Conservation (phyloP, 2,113 vertebrate species). For the Otus sunia region DNA sequence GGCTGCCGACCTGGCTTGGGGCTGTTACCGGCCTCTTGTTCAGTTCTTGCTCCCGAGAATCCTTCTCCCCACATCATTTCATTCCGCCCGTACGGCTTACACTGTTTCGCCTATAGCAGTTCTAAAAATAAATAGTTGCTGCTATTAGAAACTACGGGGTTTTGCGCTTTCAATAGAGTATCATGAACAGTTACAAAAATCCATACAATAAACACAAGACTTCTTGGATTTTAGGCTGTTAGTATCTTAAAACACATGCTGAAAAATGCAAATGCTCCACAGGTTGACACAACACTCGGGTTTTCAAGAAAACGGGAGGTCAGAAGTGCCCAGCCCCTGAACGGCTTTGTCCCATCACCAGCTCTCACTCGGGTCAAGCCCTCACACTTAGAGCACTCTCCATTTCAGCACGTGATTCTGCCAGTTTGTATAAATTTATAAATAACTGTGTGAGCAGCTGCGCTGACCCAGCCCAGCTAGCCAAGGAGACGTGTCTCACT, state of each 20-base stretch:
- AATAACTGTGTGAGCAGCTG: accelerated
- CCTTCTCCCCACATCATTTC: neutral
- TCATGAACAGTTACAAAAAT: neutral
- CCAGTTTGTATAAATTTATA: accelerated
- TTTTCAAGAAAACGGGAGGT: accelerated
- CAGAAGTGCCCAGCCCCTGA: too few relatives aligned
- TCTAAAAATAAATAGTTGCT: neutral
- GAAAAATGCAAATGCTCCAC: neutral
- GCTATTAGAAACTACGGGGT: neutral
- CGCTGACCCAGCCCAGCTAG: neutral
- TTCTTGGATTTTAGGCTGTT: neutral
- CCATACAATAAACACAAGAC: accelerated
- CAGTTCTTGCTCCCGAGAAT: neutral
- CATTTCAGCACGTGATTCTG: accelerated
- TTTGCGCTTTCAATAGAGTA: neutral
- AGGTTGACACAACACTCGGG: accelerated
- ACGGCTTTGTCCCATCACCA: accelerated
- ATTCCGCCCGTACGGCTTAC: accelerated
- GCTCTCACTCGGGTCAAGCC: accelerated
- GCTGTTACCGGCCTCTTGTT: accelerated
- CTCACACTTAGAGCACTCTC: neutral
- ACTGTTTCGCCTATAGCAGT: neutral
- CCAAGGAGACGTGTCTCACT: accelerated
- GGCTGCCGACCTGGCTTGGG: neutral
- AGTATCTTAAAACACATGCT: neutral